Conservation (phyloP, 2,113 vertebrate species). For the Bubo blakistoni region DNA sequence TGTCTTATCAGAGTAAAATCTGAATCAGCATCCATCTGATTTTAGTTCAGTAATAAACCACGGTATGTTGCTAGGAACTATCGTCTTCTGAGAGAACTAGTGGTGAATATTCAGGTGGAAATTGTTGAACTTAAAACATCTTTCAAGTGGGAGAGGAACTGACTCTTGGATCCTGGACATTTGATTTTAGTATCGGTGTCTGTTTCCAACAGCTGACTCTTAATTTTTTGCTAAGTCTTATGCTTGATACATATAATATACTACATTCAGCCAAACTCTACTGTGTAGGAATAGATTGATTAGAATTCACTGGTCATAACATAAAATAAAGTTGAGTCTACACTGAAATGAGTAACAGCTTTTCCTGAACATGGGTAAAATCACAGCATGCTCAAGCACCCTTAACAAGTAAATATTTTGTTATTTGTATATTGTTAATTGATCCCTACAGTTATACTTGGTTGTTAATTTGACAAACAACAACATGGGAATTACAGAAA, state of each 20-base stretch:
- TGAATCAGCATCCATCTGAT: not conserved
- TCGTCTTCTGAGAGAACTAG: not conserved
- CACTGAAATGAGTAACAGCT: not conserved
- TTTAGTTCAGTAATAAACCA: not conserved
- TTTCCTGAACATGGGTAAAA: not conserved
- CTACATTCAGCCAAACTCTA: not conserved
- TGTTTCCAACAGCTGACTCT: not conserved
- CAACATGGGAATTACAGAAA: not conserved
- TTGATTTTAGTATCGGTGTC: not conserved
- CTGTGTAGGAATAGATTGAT: not conserved
- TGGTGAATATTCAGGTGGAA: not conserved
- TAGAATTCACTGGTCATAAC: not conserved
- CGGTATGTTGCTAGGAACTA: not conserved
- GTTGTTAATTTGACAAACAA: not conserved
- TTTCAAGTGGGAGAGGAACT: not conserved
- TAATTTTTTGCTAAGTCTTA: not conserved
- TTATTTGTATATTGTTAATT: slow-evolving; percentile 7
- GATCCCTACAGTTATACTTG: not conserved
- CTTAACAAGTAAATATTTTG: not conserved
- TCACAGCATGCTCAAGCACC: not conserved
- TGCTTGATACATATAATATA: not conserved
- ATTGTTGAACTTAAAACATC: not conserved
- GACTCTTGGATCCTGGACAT: not conserved
- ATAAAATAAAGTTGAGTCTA: not conserved
- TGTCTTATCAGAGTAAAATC: not conserved